These are phyloP conservation scores for Elysia crispata DNA, from an alignment of 2,888 invertebrate species.

Conservation along the genomic window DNA sequence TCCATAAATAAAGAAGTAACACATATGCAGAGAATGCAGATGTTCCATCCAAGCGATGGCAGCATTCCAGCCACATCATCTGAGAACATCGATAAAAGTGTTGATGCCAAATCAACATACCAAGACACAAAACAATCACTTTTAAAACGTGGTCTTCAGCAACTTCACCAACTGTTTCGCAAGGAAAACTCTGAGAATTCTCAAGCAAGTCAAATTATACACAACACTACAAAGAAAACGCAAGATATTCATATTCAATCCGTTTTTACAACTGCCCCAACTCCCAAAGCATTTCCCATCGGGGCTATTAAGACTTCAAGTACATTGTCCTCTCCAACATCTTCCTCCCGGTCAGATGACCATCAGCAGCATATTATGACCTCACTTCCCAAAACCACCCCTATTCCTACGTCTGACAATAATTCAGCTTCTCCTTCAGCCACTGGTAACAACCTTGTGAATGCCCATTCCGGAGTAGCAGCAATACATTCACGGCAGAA, in stretches of 20 bases:
- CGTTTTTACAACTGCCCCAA: neutral
- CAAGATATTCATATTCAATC: neutral
- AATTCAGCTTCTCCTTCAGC: no score
- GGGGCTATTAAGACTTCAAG: no score
- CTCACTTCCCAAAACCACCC: neutral
- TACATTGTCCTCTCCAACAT: no score
- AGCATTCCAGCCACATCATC: neutral
- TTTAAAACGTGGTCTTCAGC: slow-evolving; percentile 24
- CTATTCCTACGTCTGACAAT: neutral
- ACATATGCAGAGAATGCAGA: neutral
- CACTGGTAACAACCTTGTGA: neutral
- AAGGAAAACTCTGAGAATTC: neutral
- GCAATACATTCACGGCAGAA: slow-evolving; percentile 29
- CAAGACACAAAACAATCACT: neutral
- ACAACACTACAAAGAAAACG: no score
- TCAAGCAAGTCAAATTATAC: no score
- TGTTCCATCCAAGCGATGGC: slow-evolving; percentile 31
- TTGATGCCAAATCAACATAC: neutral
- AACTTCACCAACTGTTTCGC: slow-evolving; percentile 16
- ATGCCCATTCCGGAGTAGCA: slow-evolving; percentile 19
- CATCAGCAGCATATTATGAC: no score
- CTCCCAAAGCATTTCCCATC: neutral
- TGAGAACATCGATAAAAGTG: neutral
- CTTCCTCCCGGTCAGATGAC: no score
- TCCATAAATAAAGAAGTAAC: neutral